phyloP scores from a whole-genome alignment of 2,797 vertebrate genomes.

The Ptychadena robeensis region DNA sequence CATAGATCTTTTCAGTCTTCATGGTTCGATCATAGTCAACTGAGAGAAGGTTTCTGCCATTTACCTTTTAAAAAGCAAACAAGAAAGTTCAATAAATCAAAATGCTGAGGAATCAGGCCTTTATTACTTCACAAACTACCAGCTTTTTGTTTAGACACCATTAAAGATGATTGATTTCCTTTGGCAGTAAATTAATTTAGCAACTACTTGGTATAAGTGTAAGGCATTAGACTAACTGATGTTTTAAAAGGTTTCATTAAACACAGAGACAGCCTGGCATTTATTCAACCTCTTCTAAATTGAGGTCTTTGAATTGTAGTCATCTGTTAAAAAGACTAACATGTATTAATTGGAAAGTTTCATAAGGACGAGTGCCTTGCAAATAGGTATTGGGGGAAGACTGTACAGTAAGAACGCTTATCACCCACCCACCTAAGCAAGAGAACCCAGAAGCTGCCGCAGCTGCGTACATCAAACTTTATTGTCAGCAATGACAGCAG shows the following conservation, averaged over 20 bases:
- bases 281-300: conserved; percentile 79
- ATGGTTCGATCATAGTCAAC: conserved; percentile 96
- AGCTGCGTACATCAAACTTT: conserved; percentile 1
- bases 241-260: conserved; percentile 78
- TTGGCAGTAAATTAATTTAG: conserved; percentile 77
- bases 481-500: conserved; percentile 42
- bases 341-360: conserved; percentile 64
- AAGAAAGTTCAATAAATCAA: conserved; percentile 69
- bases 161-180: conserved; percentile 75
- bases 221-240: conserved; percentile 75
- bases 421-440: background rate
- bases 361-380: conserved; percentile 58
- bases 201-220: conserved; percentile 72
- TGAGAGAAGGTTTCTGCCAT: conserved; percentile 96
- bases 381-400: conserved; percentile 26
- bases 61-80: conserved; percentile 85
- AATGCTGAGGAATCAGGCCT: conserved; percentile 59
- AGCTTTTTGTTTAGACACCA: conserved; percentile 72
- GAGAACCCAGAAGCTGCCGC: background rate
- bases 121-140: conserved; percentile 68
- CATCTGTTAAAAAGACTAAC: conserved; percentile 66
- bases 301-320: conserved; percentile 76
- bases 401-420: background rate
- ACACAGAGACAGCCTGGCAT: conserved; percentile 78
- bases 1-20: conserved; percentile 98